Percentiles rank a stretch among this genome's conserved stretches.
These are phyloP conservation scores for Desoria tigrina DNA, from an alignment of 2,888 invertebrate species.

Conservation along the genomic window DNA sequence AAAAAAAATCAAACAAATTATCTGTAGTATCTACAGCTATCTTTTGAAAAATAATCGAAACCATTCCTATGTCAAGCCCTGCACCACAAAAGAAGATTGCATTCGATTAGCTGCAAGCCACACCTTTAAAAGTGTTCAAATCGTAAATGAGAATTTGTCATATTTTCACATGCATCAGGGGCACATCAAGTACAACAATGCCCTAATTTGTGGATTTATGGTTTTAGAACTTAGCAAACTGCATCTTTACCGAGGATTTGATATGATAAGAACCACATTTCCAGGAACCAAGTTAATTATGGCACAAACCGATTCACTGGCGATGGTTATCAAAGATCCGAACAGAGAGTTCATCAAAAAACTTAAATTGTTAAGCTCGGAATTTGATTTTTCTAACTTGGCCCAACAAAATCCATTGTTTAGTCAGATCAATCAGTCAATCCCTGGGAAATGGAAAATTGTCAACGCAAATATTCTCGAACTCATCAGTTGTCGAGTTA, in stretches of 20 bases:
- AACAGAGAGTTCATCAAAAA: not conserved
- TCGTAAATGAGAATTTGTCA: not conserved
- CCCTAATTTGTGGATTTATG: not conserved
- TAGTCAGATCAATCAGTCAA: not conserved
- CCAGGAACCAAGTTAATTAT: not conserved
- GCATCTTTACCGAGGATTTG: not conserved
- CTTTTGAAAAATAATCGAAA: not conserved
- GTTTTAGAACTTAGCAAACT: not conserved
- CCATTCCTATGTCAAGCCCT: not conserved
- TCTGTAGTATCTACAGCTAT: not conserved
- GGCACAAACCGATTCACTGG: not conserved
- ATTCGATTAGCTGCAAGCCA: not conserved
- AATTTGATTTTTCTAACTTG: conserved; percentile 2
- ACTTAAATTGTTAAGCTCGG: not conserved
- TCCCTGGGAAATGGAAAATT: not conserved
- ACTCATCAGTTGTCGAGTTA: no score
- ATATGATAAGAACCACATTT: not conserved
- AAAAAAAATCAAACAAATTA: not conserved
- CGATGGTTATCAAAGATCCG: not conserved
- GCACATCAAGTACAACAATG: not conserved
- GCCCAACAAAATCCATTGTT: not conserved
- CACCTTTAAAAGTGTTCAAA: not conserved
- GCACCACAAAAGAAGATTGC: not conserved
- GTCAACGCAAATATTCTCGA: not conserved
- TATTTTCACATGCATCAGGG: not conserved